A percentile compares a stretch with the other conserved stretches of the same genome.
Conservation (phyloP, 1,140 invertebrate species). For the Aricia agestis region DNA sequence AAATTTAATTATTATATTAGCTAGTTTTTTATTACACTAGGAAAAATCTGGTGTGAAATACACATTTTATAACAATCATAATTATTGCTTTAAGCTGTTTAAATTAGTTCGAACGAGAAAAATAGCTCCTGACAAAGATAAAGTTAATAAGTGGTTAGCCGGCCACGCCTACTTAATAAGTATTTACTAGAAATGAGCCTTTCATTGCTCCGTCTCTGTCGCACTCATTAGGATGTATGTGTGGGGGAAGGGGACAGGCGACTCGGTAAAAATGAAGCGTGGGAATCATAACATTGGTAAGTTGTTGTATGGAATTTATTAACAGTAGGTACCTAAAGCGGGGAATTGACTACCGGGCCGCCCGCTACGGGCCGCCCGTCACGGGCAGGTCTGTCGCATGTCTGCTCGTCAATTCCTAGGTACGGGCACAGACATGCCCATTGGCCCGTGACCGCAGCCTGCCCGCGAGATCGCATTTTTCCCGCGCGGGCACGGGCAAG, state of each 20-base stretch:
- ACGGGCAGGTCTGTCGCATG: too few relatives aligned
- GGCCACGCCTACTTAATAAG: conserved; percentile 54
- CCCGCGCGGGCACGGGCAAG: too few relatives aligned
- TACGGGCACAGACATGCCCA: too few relatives aligned
- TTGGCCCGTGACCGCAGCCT: too few relatives aligned
- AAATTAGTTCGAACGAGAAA: not conserved
- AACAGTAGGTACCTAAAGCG: not conserved
- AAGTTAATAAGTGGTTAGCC: conserved; percentile 53
- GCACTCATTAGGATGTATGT: conserved; percentile 21
- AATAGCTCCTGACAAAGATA: conserved; percentile 5
- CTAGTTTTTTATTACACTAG: too few relatives aligned
- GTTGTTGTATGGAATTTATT: conserved; percentile 16
- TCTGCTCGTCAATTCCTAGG: too few relatives aligned
- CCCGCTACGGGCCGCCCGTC: too few relatives aligned
- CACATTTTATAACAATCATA: not conserved
- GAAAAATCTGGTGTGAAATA: not conserved
- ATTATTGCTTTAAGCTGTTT: conserved; percentile 1
- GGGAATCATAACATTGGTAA: conserved; percentile 29
- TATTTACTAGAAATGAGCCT: conserved; percentile 44
- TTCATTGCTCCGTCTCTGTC: conserved; percentile 38
- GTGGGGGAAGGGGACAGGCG: conserved; percentile 34
- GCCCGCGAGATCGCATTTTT: too few relatives aligned
- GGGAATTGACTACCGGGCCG: too few relatives aligned
- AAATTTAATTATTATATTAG: too few relatives aligned
- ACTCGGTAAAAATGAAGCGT: conserved; percentile 29